Conservation (phyloP, 2,113 vertebrate genomes). For the Hoplias malabaricus region DNA sequence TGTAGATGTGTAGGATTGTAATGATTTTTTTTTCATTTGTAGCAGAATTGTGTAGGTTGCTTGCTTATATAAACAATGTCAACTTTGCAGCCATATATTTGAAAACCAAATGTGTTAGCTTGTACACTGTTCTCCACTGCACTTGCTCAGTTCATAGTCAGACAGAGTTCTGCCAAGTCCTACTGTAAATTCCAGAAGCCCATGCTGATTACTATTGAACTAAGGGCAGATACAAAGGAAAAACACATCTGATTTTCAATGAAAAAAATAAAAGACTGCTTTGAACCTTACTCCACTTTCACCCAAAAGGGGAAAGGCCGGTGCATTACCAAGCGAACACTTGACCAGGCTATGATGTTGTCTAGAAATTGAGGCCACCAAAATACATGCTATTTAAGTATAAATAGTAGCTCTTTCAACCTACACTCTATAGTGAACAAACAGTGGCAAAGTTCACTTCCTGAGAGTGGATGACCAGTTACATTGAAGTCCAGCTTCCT, state of each 20-base stretch:
- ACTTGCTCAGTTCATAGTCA: too few species aligned
- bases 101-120: too few species aligned
- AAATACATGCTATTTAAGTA: background rate
- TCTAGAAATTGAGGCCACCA: background rate
- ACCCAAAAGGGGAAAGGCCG: background rate
- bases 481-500: conserved; percentile 30
- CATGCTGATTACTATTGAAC: background rate
- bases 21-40: too few species aligned
- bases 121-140: too few species aligned
- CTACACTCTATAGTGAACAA: background rate
- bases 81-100: too few species aligned
- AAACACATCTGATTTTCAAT: background rate
- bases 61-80: too few species aligned
- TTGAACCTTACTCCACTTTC: background rate
- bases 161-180: too few species aligned
- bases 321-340: background rate
- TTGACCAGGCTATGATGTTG: background rate
- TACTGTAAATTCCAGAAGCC: too few species aligned
- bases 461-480: background rate
- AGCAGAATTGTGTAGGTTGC: too few species aligned
- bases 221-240: background rate
- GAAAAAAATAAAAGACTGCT: background rate
- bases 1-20: too few species aligned
- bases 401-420: conserved; percentile 4
- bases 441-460: background rate